Evolutionary conservation across 2,797 vertebrate species (phyloP).

Genomic region (Amphiprion clarkii): DNA sequence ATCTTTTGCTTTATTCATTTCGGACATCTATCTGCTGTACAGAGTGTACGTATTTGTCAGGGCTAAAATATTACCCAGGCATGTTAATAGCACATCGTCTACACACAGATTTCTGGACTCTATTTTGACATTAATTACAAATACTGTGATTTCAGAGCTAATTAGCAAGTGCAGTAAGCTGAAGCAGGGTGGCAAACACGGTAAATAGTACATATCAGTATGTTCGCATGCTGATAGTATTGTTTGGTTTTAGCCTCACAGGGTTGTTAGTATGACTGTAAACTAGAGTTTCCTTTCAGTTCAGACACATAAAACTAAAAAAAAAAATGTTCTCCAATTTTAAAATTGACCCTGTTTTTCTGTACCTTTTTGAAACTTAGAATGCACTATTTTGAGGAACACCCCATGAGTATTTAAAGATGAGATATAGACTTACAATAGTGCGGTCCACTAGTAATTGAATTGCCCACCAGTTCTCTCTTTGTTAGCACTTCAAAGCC

Average conservation of each 20-base stretch:
- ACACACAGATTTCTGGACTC: neutral
- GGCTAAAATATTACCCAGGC: neutral
- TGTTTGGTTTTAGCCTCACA: too few species aligned
- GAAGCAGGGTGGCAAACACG: too few species aligned
- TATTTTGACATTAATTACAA: neutral
- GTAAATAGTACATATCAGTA: too few species aligned
- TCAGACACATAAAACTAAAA: too few species aligned
- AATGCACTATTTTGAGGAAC: neutral
- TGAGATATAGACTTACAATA: neutral
- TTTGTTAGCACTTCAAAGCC: slow-evolving; percentile 41
- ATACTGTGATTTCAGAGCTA: neutral
- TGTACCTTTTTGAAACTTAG: neutral
- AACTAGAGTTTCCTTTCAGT: too few species aligned
- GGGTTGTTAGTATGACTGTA: too few species aligned
- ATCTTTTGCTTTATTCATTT: slow-evolving; percentile 48
- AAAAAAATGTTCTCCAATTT: too few species aligned
- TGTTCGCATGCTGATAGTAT: too few species aligned
- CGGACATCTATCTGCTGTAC: slow-evolving; percentile 26
- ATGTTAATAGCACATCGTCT: neutral
- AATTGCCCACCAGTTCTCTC: slow-evolving; percentile 7
- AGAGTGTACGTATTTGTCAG: neutral
- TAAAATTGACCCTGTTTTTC: neutral
- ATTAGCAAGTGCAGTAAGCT: neutral
- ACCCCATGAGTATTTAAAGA: neutral
- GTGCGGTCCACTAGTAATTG: neutral